Base-by-base conservation (phyloP, 2,888 invertebrate genomes). In the Clanis bilineata region DNA sequence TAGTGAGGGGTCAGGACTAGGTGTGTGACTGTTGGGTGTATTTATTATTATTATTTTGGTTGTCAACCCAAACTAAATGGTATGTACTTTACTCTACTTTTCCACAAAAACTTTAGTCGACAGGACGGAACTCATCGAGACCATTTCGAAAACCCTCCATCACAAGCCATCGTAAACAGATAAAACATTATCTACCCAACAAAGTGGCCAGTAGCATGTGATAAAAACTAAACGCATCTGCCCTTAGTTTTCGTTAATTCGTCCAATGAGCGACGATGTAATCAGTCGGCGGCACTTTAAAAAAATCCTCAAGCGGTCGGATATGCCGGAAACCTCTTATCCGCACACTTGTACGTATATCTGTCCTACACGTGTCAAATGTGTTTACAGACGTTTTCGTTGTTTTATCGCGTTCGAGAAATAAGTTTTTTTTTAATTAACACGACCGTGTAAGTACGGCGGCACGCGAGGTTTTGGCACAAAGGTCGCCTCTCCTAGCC, bases 311-410 rank as follows among this genome's bases (percentile, higher is more conserved):
- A 67, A 70, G 67, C 69, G 70, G 68, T 77, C 76, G 79, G 76
- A 78, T 79, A 76, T 74, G 66, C 72, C 76, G 86, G 85, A 85
- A 85, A 77, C 76, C 70, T 77, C 78, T 79, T 82, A 83, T 77
- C 82, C 81, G 73, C 64, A 65, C 78, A 81, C 82, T 84, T 77
- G 79, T 80, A 71, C 64, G 60, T 60, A 66, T 80, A 81, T 85
- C 83, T 83, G 79, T 70, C 70, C 65, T 82, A 86, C 89, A 89
- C 83, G 85, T 88, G 89, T 87, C 79, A 73, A 72, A 70, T 75
- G 66, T 85, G 86, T 86, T 86, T 84, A 85, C 85, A 83, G 74
- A 74, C 71, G 67, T 79, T 80, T 77, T 74, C 73, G 72, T 74
- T 71, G 65, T 72, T 74, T 83, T 83, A 86, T 80, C 82, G 77